Percentiles rank a stretch among this genome's conserved stretches.
These are phyloP conservation scores for Tenthredo amoena DNA, from an alignment of 2,888 invertebrate genomes.

Conservation along the genomic window DNA sequence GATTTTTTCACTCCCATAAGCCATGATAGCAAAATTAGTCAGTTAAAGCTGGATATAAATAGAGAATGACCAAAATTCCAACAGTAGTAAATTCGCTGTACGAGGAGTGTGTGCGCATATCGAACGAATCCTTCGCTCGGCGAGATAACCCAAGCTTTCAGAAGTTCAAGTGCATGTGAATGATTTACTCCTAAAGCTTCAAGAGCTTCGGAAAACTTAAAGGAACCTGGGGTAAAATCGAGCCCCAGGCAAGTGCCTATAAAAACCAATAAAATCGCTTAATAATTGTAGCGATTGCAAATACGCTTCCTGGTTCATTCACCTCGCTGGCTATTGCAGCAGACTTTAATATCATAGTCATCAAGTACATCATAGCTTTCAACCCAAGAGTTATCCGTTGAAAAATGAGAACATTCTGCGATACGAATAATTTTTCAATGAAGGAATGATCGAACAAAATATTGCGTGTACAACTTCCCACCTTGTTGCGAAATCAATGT, in stretches of 20 bases:
- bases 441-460: background rate
- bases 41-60: too few species aligned
- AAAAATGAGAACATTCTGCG: background rate
- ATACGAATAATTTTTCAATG: background rate
- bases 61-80: background rate
- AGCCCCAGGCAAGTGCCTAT: background rate
- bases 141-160: background rate
- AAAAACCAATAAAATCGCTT: background rate
- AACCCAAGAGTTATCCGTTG: background rate
- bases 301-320: background rate
- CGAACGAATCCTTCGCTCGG: slow-evolving; percentile 11
- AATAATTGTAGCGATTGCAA: background rate
- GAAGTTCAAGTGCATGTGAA: slow-evolving; percentile 4
- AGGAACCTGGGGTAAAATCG: background rate
- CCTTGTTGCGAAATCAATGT: background rate
- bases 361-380: background rate
- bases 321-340: background rate
- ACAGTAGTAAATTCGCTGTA: background rate
- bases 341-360: background rate
- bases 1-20: too few species aligned
- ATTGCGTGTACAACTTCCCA: background rate
- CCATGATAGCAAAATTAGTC: too few species aligned
- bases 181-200: background rate
- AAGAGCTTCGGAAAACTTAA: background rate
- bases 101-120: background rate